phyloP scores from a whole-genome alignment of 2,888 invertebrate species.

The Furcula furcula region DNA sequence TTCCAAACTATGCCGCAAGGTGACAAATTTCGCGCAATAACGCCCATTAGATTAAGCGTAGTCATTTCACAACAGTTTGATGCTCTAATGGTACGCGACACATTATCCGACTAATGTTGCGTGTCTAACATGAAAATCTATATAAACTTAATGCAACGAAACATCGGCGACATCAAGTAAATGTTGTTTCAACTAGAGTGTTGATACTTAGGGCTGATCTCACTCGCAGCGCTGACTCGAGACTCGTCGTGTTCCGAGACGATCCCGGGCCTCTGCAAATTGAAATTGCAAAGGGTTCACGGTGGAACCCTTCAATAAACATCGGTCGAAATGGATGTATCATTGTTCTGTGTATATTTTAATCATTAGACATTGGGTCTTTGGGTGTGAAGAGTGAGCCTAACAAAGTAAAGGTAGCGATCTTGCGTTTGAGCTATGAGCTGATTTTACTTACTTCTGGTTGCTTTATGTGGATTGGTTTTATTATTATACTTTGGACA shows the following conservation, averaged over 20 bases:
- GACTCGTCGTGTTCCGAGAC: constrained; percentile 8
- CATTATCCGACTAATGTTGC: constrained; percentile 25
- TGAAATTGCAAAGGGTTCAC: constrained; percentile 71
- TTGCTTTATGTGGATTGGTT: constrained; percentile 33
- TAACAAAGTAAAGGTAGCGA: constrained; percentile 40
- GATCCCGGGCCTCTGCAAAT: constrained; percentile 54
- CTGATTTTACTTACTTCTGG: constrained; percentile 35
- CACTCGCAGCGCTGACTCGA: constrained; percentile 5
- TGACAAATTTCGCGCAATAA: constrained; percentile 27
- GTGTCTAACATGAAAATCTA: constrained; percentile 24
- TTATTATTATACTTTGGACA: constrained; percentile 3
- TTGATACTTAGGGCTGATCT: constrained; percentile 22
- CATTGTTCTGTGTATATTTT: constrained; percentile 75
- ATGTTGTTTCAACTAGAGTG: constrained; percentile 23
- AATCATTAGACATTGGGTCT: constrained; percentile 64
- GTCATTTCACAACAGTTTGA: constrained; percentile 24
- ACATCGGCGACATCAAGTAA: constrained; percentile 29
- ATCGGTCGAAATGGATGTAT: constrained; percentile 68
- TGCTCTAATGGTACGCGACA: constrained; percentile 20
- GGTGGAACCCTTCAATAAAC: constrained; percentile 64
- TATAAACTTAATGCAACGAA: constrained; percentile 24
- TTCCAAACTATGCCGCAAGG: constrained; percentile 12
- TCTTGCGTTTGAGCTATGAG: constrained; percentile 29
- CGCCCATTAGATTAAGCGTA: constrained; percentile 18
- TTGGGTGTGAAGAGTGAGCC: constrained; percentile 27